Percentiles rank a stretch among this genome's conserved stretches.
These are phyloP conservation scores for Lacanobia wlatinum DNA, from an alignment of 2,888 invertebrate genomes.

Conservation along the genomic window DNA sequence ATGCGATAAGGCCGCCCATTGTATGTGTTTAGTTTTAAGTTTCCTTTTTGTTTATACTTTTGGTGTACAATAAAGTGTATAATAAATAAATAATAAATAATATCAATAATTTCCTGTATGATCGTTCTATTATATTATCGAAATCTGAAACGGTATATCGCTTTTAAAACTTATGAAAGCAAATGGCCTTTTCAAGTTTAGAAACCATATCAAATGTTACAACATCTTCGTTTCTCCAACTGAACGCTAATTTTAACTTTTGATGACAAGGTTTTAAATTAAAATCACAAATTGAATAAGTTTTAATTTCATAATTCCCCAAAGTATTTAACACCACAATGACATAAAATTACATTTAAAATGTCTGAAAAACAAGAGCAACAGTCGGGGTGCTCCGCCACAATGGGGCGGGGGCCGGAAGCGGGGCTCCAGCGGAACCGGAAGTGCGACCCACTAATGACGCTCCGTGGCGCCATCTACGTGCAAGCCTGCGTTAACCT, in stretches of 20 bases:
- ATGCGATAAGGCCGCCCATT: no score
- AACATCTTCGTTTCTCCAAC: not conserved
- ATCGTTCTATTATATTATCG: not conserved
- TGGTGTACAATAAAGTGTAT: no score
- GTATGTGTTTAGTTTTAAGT: no score
- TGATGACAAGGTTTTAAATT: not conserved
- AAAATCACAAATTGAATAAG: slow-evolving; percentile 29
- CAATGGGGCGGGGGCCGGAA: slow-evolving; percentile 68
- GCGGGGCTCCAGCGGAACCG: slow-evolving; percentile 71
- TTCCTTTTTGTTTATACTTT: no score
- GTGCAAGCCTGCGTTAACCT: slow-evolving; percentile 65
- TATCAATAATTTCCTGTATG: not conserved
- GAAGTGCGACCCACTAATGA: slow-evolving; percentile 81
- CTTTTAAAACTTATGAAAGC: not conserved
- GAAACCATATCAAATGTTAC: not conserved
- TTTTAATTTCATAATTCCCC: slow-evolving; percentile 8
- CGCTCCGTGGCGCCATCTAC: slow-evolving; percentile 78
- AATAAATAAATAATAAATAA: no score
- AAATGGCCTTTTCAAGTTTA: not conserved
- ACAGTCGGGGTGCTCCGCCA: slow-evolving; percentile 65
- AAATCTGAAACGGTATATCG: not conserved
- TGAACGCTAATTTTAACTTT: slow-evolving; percentile 3
- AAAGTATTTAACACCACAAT: slow-evolving; percentile 56
- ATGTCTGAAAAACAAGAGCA: slow-evolving; percentile 67
- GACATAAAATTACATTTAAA: slow-evolving; percentile 60